Evolutionary conservation across 2,888 invertebrate genomes (phyloP).

Genomic region (Conistra vaccinii): DNA sequence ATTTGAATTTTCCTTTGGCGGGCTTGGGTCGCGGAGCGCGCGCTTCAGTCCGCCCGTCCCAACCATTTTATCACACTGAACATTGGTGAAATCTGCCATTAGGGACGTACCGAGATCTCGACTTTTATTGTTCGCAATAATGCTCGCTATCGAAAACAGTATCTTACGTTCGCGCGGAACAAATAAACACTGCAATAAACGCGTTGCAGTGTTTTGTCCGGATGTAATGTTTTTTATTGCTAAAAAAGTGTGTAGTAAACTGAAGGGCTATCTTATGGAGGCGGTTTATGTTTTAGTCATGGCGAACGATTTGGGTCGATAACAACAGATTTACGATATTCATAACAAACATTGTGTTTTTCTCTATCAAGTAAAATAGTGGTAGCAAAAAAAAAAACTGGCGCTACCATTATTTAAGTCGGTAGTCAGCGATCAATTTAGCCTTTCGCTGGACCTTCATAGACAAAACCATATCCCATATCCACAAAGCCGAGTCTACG

Average conservation of each 20-base stretch:
- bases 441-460: not conserved
- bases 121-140: conserved; percentile 75
- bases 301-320: not conserved
- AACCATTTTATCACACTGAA: conserved; percentile 88
- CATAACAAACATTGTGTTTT: not conserved
- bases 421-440: not conserved
- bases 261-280: conserved; percentile 18
- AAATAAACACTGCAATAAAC: conserved; percentile 67
- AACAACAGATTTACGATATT: conserved; percentile 17
- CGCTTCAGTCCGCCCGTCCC: conserved; percentile 80
- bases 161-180: conserved; percentile 58
- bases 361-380: not conserved
- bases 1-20: conserved; percentile 86
- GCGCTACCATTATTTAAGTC: not conserved
- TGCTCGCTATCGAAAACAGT: conserved; percentile 68
- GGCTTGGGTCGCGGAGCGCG: conserved; percentile 77
- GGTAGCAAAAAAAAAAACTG: not conserved
- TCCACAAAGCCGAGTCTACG: not conserved
- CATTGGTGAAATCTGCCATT: conserved; percentile 81
- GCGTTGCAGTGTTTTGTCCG: conserved; percentile 55
- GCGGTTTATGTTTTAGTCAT: conserved; percentile 20
- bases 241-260: conserved; percentile 36
- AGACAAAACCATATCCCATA: not conserved
- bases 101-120: conserved; percentile 79
- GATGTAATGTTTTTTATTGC: conserved; percentile 50